Base-by-base conservation (phyloP, 2,888 invertebrate species). In the Zeuzera pyrina region DNA sequence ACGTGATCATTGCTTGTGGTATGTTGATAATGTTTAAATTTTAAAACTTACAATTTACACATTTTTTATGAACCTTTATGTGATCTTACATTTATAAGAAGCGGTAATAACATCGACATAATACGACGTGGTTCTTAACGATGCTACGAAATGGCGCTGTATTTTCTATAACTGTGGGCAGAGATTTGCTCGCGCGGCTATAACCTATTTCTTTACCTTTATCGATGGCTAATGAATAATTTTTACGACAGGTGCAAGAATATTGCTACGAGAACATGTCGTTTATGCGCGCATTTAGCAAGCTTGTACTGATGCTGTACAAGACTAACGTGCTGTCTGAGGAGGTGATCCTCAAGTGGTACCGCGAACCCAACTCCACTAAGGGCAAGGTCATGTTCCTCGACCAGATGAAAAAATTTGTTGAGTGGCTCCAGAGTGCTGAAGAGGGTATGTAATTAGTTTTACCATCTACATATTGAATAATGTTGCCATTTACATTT, bases 191-290 rank as follows among this genome's bases (percentile, higher is more conserved):
- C n/a, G n/a, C n/a, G n/a, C n/a, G n/a, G n/a, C n/a, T n/a, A n/a
- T n/a, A n/a, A n/a, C n/a, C n/a, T n/a, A n/a, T n/a, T n/a, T 16
- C 7, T 16, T 16, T 16, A 16, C 7, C 7, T 16, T 5, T 16
- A 16, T 16, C 4, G 16, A 16, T 16, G 4, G 4, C 7, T 5
- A 16, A 8, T 19, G 19, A 19, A 19, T 19, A 2, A 7, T 19
- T 5, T 19, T 7, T 19, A 19, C 12, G 24, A 0, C 53, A 81
- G 79, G 93, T 97, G 53, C 98, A 98, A 81, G 97, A 98, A 69
- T 98, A 93, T 81, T 98, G 97, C 84, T 98, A 98, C 76, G 97
- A 97, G 71, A 97, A 98, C 86, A 97, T 97, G 97, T 95, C 93
- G 74, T 98, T 98, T 81, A 95, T 98, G 95, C 95, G 95, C 71